Evolutionary conservation across 2,797 vertebrate genomes (phyloP).

Genomic region (Monodelphis domestica): DNA sequence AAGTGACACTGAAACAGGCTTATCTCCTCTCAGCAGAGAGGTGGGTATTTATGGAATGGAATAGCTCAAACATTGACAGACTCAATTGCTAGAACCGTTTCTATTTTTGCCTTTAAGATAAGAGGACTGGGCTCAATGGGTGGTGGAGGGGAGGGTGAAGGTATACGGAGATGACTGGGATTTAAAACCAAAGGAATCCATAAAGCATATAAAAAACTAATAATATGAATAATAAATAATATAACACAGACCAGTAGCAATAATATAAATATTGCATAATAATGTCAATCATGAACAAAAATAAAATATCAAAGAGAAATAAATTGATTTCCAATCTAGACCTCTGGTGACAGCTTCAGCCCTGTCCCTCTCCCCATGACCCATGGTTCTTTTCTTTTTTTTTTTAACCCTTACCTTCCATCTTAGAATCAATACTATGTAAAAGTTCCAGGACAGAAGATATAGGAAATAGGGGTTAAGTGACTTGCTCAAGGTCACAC

Average conservation of each 20-base stretch:
- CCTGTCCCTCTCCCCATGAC: background rate
- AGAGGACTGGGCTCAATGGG: background rate
- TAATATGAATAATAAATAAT: too few relatives aligned
- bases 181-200: background rate
- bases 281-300: too few relatives aligned
- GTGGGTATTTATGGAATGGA: background rate
- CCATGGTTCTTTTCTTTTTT: too few relatives aligned
- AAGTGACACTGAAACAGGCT: background rate
- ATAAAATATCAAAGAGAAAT: background rate
- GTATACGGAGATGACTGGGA: background rate
- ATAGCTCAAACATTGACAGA: background rate
- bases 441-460: too few relatives aligned
- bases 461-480: too few relatives aligned
- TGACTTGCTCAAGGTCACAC: too few relatives aligned
- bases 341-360: background rate
- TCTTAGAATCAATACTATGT: too few relatives aligned
- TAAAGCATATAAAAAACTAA: background rate
- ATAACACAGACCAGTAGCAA: too few relatives aligned
- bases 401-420: too few relatives aligned
- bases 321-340: background rate
- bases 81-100: background rate
- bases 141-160: background rate
- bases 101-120: background rate
- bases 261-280: too few relatives aligned
- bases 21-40: background rate